A percentile compares a stretch with the other conserved stretches of the same genome.
Evolutionary conservation across 2,888 invertebrate species (phyloP).

Genomic region (Schrankia costaestrigalis): DNA sequence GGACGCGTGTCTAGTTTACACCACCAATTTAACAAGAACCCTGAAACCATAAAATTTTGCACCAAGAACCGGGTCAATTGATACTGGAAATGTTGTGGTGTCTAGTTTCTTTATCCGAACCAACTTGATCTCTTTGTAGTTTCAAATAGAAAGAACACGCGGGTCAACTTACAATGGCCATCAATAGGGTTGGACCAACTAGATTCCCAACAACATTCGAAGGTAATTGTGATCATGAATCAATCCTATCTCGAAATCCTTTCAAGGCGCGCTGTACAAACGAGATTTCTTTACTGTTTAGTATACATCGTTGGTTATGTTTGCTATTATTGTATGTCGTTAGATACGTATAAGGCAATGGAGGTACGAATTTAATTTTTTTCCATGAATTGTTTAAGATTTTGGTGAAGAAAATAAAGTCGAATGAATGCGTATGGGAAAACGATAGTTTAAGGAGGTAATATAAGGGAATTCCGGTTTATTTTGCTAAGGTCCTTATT

Average conservation of each 20-base stretch:
- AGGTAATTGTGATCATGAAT: slow-evolving; percentile 77
- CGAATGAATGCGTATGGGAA: slow-evolving; percentile 39
- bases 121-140: slow-evolving; percentile 20
- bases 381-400: slow-evolving; percentile 21
- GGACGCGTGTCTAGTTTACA: slow-evolving; percentile 41
- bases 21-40: slow-evolving; percentile 30
- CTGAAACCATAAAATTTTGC: slow-evolving; percentile 17
- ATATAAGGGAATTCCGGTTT: slow-evolving; percentile 53
- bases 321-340: slow-evolving; percentile 13
- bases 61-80: slow-evolving; percentile 21
- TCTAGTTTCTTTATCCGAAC: slow-evolving; percentile 25
- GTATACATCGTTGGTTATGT: slow-evolving; percentile 37
- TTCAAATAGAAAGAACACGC: slow-evolving; percentile 8
- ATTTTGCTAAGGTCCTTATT: slow-evolving; percentile 54
- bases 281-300: slow-evolving; percentile 31
- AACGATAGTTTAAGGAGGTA: slow-evolving; percentile 56
- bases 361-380: slow-evolving; percentile 18
- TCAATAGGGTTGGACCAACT: slow-evolving; percentile 41
- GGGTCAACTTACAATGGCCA: slow-evolving; percentile 38
- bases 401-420: slow-evolving; percentile 29
- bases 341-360: slow-evolving; percentile 30
- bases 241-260: slow-evolving; percentile 68
- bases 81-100: slow-evolving; percentile 26
- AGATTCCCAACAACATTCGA: slow-evolving; percentile 60
- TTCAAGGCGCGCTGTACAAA: slow-evolving; percentile 41